Conservation (phyloP, 35 echinoderm and acorn worm genomes). For the Lytechinus pictus region DNA sequence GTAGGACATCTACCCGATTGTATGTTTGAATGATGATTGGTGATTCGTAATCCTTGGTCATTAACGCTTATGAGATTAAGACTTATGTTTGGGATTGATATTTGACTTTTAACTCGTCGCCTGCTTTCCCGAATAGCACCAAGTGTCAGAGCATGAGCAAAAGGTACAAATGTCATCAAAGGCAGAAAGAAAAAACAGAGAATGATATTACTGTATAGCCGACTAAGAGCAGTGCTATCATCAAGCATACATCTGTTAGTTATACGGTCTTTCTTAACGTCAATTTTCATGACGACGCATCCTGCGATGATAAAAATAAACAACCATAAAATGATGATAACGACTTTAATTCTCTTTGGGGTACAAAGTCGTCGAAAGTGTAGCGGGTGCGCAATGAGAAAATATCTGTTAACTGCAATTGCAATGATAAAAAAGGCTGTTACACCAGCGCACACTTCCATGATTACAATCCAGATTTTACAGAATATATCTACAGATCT, state of each 20-base stretch:
- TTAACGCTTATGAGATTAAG: neutral
- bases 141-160: neutral
- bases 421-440: constrained; percentile 2
- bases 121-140: neutral
- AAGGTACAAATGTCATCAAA: neutral
- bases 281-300: neutral
- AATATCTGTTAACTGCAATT: neutral
- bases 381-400: neutral
- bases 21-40: neutral
- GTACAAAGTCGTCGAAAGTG: neutral
- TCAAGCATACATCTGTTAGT: neutral
- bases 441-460: constrained; percentile 3
- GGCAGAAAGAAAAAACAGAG: neutral
- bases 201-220: neutral
- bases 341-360: neutral
- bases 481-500: neutral
- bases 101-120: neutral
- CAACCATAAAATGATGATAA: neutral
- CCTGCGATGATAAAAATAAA: neutral
- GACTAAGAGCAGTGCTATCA: neutral
- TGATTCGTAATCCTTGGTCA: neutral
- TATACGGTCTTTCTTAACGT: neutral
- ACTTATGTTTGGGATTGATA: neutral
- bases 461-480: neutral
- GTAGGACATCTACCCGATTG: neutral